These are phyloP conservation scores for Dicycla oo DNA, from an alignment of 2,888 invertebrate species.

Conservation along the genomic window DNA sequence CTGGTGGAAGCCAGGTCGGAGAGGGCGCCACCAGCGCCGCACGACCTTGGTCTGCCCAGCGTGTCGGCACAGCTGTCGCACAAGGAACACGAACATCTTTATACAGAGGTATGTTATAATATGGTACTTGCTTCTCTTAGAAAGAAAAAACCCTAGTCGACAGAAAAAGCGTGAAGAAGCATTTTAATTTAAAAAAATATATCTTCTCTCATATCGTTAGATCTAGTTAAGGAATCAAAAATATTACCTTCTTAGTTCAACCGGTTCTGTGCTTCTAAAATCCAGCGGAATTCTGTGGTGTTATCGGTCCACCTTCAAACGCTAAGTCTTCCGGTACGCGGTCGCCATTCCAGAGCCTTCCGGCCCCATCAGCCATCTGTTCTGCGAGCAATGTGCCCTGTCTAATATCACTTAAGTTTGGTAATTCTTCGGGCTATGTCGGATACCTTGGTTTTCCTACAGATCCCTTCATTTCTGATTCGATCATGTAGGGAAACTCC, in stretches of 20 bases:
- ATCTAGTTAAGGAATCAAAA: not conserved
- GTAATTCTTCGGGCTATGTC: no score
- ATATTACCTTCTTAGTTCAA: no score
- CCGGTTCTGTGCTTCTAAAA: no score
- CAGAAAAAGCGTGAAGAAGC: not conserved
- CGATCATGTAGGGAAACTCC: no score
- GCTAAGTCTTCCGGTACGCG: no score
- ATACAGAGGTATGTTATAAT: constrained; percentile 81
- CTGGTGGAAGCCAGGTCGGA: constrained; percentile 94
- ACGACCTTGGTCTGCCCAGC: constrained; percentile 93
- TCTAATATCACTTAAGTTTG: no score
- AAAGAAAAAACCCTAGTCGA: not conserved
- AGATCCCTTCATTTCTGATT: no score
- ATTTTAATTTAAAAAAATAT: not conserved
- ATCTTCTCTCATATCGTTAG: not conserved
- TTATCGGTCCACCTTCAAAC: no score
- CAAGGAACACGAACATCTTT: constrained; percentile 88
- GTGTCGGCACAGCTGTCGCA: constrained; percentile 93
- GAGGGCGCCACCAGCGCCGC: constrained; percentile 91
- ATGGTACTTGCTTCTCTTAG: not conserved
- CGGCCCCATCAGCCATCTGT: no score
- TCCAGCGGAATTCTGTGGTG: not conserved
- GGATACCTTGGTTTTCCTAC: no score
- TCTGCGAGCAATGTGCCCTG: no score
- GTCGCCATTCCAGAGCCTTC: no score